A percentile compares a stretch with the other conserved stretches of the same genome.
phyloP scores from a whole-genome alignment of 2,113 vertebrate species.

The Cepphus grylle region DNA sequence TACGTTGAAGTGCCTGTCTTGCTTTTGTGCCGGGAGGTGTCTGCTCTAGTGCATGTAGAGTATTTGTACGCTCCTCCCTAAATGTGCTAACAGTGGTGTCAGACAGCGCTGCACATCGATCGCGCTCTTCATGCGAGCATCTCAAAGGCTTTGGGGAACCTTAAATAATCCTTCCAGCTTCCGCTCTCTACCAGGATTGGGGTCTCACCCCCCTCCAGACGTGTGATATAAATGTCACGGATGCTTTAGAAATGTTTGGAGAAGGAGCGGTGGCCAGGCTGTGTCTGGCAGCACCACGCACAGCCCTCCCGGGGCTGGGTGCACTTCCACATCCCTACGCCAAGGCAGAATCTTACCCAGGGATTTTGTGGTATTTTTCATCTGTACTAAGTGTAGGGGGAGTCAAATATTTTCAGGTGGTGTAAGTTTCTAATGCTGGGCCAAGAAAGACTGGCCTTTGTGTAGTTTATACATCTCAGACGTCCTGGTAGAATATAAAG shows the following conservation, averaged over 20 bases:
- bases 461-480: conserved; percentile 23
- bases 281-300: not conserved
- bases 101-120: not conserved
- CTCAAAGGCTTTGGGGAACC: not conserved
- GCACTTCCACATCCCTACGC: not conserved
- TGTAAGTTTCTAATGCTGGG: conserved; percentile 32
- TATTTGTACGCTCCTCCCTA: not conserved
- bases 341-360: not conserved
- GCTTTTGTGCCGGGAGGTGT: not conserved
- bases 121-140: not conserved
- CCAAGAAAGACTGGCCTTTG: not conserved
- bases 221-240: not conserved
- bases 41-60: not conserved
- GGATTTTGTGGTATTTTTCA: conserved; percentile 15
- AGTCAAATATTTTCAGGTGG: conserved; percentile 35
- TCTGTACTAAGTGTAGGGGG: not conserved
- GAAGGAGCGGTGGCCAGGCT: not conserved
- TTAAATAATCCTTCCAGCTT: not conserved
- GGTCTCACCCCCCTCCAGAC: not conserved
- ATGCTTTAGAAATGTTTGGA: not conserved
- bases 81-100: accelerated
- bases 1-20: not conserved
- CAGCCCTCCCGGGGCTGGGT: not conserved
- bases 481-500: not conserved
- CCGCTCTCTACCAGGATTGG: accelerated